Evolutionary conservation across 2,113 vertebrate genomes (phyloP), one percentile per base, ranked within the genome.

Genomic region (Gasterosteus aculeatus): DNA sequence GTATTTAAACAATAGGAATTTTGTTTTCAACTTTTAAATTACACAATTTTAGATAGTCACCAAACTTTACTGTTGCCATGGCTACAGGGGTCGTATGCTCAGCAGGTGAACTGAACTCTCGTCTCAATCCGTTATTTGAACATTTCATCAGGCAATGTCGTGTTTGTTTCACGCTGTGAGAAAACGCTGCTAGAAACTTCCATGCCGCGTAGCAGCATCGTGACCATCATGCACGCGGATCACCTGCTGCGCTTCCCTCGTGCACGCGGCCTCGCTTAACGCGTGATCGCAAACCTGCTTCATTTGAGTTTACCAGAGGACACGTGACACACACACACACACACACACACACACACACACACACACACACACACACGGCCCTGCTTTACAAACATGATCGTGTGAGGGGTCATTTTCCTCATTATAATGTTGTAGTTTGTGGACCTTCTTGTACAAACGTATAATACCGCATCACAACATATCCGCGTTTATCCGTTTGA

Each of bases 251-350:
- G 22, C 65, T n/a, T 65, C 58, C 8, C 39, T 26, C 14, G 46
- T 67, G 33, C 5, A 12, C 10, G 16, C 29, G 12, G 5, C 7
- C 18, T 47, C 29, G 46, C 46, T 49, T 19, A 26, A 38, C 29
- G 1, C 33, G 0, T 8, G 9, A 62, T 18, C 15, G 22, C 22
- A 26, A 68, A 44, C 12, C 15, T n/a, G 18, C 29, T 38, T 16
- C 29, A 26, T 8, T 19, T 8, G 63, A 60, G 89, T 78, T 88
- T 84, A 89, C 82, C 33, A 56, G 4, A 84, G 31, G 56, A 16
- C 67, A 75, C 57, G 22, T 26, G 22, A 26, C 22, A 26, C 22
- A 26, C 22, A 26, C 22, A 26, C 22, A 26, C 22, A 26, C 22
- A 26, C 22, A 26, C 22, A 26, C 22, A 26, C 22, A 26, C 22